Conservation (phyloP, 2,888 invertebrate genomes). For the Operophtera brumata region DNA sequence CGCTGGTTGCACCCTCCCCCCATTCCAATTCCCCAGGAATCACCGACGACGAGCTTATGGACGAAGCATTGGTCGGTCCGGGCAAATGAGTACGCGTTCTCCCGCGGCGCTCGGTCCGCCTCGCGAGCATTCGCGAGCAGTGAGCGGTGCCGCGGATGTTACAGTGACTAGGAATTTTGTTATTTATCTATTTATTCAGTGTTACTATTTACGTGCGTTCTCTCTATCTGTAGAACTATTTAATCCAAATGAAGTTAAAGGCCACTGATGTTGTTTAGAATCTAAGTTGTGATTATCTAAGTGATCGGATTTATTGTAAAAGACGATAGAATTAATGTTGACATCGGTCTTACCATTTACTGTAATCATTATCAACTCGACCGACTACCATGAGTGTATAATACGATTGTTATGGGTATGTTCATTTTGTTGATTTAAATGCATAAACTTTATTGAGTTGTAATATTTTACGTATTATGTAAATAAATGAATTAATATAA, state of each 20-base stretch:
- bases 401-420: conserved; percentile 49
- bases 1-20: conserved; percentile 84
- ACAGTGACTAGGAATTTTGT: conserved; percentile 15
- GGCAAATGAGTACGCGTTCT: conserved; percentile 81
- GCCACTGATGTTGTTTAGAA: conserved; percentile 16
- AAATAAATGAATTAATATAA: conserved; percentile 48
- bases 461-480: conserved; percentile 43
- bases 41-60: conserved; percentile 95
- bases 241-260: conserved; percentile 6
- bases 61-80: conserved; percentile 90
- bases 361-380: conserved; percentile 35
- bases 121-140: conserved; percentile 29
- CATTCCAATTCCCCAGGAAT: conserved; percentile 88
- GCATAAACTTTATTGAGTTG: conserved; percentile 33
- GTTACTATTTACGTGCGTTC: conserved; percentile 19
- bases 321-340: conserved; percentile 31
- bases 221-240: conserved; percentile 1
- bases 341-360: conserved; percentile 35
- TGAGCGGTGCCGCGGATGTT: conserved; percentile 20
- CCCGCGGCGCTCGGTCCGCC: conserved; percentile 30
- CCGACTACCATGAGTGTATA: conserved; percentile 52
- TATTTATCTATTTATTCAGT: conserved; percentile 28
- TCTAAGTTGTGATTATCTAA: conserved; percentile 21
- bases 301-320: conserved; percentile 34
- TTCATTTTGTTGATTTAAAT: conserved; percentile 40